Evolutionary conservation across 2,113 vertebrate genomes (phyloP), one percentile per base, ranked within the genome.

Genomic region (Lathamus discolor): DNA sequence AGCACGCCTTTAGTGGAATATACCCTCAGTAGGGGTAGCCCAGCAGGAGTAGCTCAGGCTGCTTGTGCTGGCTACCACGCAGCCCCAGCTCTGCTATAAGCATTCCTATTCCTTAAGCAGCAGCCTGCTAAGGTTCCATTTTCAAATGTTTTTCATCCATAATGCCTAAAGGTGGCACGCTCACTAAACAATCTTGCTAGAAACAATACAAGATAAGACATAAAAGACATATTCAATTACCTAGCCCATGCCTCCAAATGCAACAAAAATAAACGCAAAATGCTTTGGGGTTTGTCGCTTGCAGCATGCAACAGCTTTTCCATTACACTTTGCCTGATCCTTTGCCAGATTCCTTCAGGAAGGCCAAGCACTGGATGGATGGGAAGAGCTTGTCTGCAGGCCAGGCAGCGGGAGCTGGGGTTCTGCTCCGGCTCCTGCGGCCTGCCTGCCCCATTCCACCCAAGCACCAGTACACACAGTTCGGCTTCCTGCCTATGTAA

Each of bases 161-260:
- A 80, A 55, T 83, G 92, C 94, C 93, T 88, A 94, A 92, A 93
- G 93, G 84, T 95, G 89, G 82, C 85, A 93, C 0, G 82, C 72
- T 95, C 82, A 29, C 87, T 80, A 78, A 95, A 77, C 82, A 91
- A 64, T 70, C 89, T 72, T 70, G 74, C 75, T 88, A 74, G 86
- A 90, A 96, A 93, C 78, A 92, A 74, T 52, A 69, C 49, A 55
- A 94, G 82, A 88, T 73, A 90, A 91, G 92, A 49, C 89, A 89
- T 27, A 72, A 80, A 91, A 77, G 87, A 72, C 90, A 25, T 28
- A 90, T 54, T 85, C 62, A 85, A 92, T 96, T 93, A 74, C 18
- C 46, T 75, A 67, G 63, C 4, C 19, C 31, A 7, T 2, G 6
- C 17, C 59, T 94, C 41, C 81, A 85, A 91, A 87, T 14, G 54